phyloP scores from a whole-genome alignment of 2,797 vertebrate species.

The Anguilla pacifica region DNA sequence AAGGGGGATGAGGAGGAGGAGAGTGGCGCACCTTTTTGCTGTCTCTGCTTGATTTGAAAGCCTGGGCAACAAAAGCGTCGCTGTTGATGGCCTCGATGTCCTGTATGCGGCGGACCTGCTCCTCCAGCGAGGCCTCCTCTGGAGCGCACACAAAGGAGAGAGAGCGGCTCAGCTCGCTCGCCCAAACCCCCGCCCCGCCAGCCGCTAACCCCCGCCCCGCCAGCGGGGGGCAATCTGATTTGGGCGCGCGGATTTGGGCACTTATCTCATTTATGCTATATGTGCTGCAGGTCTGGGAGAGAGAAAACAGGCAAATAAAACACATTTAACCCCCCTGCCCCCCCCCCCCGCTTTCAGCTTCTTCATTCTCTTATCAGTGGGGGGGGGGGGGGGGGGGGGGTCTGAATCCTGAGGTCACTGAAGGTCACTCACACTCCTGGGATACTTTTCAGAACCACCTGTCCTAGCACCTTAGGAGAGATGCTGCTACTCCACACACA shows the following conservation, averaged over 20 bases:
- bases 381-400: too few relatives aligned
- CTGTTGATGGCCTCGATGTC: conserved; percentile 97
- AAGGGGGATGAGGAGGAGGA: background rate
- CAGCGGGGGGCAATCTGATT: conserved; percentile 25
- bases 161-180: background rate
- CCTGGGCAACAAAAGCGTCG: conserved; percentile 93
- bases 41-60: conserved; percentile 94
- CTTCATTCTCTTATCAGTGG: background rate
- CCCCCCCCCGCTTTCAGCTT: background rate
- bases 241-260: background rate
- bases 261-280: conserved; percentile 22
- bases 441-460: background rate
- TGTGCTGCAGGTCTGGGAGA: conserved; percentile 14
- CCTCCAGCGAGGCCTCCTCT: conserved; percentile 88
- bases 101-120: conserved; percentile 94
- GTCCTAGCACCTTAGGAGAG: background rate
- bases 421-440: background rate
- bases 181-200: background rate
- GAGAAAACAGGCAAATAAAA: background rate
- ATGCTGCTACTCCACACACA: background rate
- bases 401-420: background rate
- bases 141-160: conserved; percentile 51
- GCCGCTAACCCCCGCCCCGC: background rate
- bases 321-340: background rate
- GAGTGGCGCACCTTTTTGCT: conserved; percentile 81